Conservation (phyloP, 2,888 invertebrate species). For the Druceiella hillmani region DNA sequence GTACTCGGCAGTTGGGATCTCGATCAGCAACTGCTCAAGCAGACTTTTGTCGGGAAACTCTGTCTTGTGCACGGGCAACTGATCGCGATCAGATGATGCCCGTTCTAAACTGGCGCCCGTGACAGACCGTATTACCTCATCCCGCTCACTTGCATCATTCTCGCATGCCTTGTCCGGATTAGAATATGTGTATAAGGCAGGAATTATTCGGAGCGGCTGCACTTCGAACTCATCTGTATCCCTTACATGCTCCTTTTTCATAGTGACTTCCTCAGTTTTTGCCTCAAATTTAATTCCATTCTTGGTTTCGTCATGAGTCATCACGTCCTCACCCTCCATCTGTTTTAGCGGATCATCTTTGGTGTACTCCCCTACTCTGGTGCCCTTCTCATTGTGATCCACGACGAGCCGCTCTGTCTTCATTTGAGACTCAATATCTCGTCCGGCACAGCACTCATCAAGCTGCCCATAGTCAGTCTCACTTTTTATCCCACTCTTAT, state of each 20-base stretch:
- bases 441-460: constrained; percentile 36
- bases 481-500: constrained; percentile 25
- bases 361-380: constrained; percentile 17
- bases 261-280: constrained; percentile 19
- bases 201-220: constrained; percentile 65
- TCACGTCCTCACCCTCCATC: constrained; percentile 1
- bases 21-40: constrained; percentile 76
- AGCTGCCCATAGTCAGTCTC: constrained; percentile 25
- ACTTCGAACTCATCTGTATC: constrained; percentile 51
- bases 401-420: too few relatives aligned
- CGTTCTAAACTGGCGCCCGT: constrained; percentile 31
- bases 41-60: constrained; percentile 55
- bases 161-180: constrained; percentile 60
- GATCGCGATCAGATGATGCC: constrained; percentile 34
- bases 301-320: constrained; percentile 16
- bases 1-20: constrained; percentile 65
- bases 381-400: too few relatives aligned
- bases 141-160: constrained; percentile 36
- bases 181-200: constrained; percentile 73
- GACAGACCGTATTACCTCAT: constrained; percentile 28
- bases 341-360: too few relatives aligned
- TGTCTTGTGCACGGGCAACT: constrained; percentile 38
- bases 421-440: too few relatives aligned
- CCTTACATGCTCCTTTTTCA: constrained; percentile 17
- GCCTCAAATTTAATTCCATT: too few relatives aligned